Evolutionary conservation across 2,113 vertebrate species (phyloP).

Genomic region (Numenius arquata): DNA sequence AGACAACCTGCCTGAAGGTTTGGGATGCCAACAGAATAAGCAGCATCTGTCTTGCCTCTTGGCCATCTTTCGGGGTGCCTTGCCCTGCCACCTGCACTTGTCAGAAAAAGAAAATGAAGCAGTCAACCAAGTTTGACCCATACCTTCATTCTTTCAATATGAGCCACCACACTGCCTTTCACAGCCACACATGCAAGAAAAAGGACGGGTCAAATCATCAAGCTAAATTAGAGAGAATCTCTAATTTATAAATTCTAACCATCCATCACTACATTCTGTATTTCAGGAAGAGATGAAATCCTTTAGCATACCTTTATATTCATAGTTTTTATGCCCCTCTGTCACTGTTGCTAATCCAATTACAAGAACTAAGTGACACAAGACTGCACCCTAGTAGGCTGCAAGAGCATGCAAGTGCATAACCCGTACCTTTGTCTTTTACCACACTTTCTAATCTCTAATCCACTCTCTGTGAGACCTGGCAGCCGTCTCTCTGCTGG

Average conservation of each 20-base stretch:
- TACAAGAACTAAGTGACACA: background rate
- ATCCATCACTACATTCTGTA: background rate
- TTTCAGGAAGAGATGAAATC: background rate
- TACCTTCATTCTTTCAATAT: background rate
- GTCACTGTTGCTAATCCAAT: background rate
- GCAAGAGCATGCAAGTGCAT: background rate
- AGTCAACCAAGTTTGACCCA: background rate
- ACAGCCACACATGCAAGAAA: fast-evolving
- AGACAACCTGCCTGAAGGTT: background rate
- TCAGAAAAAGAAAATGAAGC: background rate
- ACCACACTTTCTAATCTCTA: background rate
- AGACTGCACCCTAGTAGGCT: background rate
- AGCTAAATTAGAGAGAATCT: background rate
- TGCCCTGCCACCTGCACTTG: background rate
- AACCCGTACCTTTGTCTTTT: background rate
- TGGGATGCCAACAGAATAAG: background rate
- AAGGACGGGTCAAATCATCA: background rate
- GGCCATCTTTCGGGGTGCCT: background rate
- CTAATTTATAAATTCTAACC: background rate
- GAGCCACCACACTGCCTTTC: background rate
- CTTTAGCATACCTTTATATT: background rate
- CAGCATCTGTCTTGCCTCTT: background rate
- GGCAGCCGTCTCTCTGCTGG: background rate
- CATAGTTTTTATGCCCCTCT: background rate
- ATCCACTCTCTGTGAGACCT: background rate